A percentile compares a stretch with the other conserved stretches of the same genome.
Evolutionary conservation across 2,888 invertebrate species (phyloP).

Genomic region (Ormyrus nitidulus): DNA sequence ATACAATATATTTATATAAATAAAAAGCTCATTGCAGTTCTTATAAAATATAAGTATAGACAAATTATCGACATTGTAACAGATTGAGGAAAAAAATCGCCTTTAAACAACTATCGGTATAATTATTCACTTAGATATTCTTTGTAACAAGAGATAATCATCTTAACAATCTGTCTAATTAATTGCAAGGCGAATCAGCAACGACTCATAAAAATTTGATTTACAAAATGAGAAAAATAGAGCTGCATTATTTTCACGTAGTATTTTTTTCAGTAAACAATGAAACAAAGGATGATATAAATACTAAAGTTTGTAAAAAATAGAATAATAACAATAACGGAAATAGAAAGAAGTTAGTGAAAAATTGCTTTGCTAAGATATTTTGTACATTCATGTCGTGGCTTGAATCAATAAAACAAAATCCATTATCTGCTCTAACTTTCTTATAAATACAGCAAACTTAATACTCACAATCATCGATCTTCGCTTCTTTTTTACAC

Average conservation of each 20-base stretch:
- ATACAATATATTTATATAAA: constrained; percentile 39
- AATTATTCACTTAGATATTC: constrained; percentile 17
- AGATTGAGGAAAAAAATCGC: constrained; percentile 27
- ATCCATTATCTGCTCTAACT: constrained; percentile 1
- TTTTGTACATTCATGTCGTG: constrained; percentile 13
- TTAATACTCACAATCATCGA: constrained; percentile 7
- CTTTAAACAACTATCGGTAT: constrained; percentile 11
- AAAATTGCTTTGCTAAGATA: background rate
- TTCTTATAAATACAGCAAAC: constrained; percentile 7
- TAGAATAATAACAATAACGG: background rate
- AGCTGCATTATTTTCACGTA: background rate
- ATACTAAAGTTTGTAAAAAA: too few species aligned
- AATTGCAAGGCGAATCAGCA: constrained; percentile 11
- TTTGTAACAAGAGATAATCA: constrained; percentile 41
- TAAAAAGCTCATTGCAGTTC: constrained; percentile 47
- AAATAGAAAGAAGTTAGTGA: constrained; percentile 6
- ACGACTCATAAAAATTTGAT: constrained; percentile 48
- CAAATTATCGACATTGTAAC: constrained; percentile 36
- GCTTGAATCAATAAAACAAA: background rate
- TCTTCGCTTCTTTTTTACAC: constrained; percentile 36
- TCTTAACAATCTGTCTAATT: constrained; percentile 37
- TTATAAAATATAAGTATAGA: constrained; percentile 44
- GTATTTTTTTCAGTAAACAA: too few species aligned
- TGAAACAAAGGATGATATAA: too few species aligned
- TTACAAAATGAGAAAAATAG: constrained; percentile 36